Base-by-base conservation (phyloP, 1,140 invertebrate species). In the Drosophila pseudoobscura region DNA sequence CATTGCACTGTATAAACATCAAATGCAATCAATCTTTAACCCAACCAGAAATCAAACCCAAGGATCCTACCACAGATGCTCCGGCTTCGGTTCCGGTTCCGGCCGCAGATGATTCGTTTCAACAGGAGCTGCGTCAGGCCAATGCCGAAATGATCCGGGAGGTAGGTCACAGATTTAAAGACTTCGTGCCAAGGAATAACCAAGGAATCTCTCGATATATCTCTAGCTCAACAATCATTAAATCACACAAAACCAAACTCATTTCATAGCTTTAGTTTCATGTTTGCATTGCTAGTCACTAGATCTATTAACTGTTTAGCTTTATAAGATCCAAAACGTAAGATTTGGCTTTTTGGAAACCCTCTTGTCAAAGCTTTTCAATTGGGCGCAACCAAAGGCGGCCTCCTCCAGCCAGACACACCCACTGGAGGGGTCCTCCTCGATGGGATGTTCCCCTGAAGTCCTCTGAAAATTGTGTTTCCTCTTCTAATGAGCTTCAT, bases 71-170 rank as follows among this genome's bases (percentile, higher is more conserved):
- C 31, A 8, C 31, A 31, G 63, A 68, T 2, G 50, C 61, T n/a
- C 53, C 78, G 50, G 56, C 69, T 7, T 62, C 65, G 78, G 35
- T 3, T 11, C 9, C 65, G 78, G 35, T 3, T 11, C 9, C 31
- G 9, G 31, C 31, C 8, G 43, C 35, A 11, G 80, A 89, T 45
- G 75, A 87, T 56, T 64, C 79, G 6, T 88, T 90, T 50, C 91
- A 92, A 66, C 71, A 91, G 50, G 90, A 92, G 62, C 57, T 91
- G 50, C 78, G 85, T 52, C 73, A 75, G 51, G 90, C 91, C 49
- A 90, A 91, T 61, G 78, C 85, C 49, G 88, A 91, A 72, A 84
- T 91, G 78, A 88, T 91, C 59, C 68, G 87, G 68, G 90, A 91
- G 89, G 91, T 91, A 54, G 76, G 83, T 66, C 49, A 39, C 7